Evolutionary conservation across 2,888 invertebrate genomes (phyloP).

Genomic region (Adineta ricciae): DNA sequence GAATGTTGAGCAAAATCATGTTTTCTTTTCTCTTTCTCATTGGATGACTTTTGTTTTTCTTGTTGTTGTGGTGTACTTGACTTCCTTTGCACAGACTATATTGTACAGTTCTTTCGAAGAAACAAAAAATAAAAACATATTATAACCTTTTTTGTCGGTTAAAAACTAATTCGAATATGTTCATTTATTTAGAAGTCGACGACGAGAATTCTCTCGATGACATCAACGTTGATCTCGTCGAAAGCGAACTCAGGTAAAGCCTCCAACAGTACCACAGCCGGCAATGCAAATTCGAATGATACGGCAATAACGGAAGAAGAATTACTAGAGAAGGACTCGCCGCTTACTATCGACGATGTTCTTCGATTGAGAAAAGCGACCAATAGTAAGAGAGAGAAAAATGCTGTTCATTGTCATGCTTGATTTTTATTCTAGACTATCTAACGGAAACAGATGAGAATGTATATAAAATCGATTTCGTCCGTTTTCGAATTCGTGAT

Average conservation of each 20-base stretch:
- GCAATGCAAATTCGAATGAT: neutral
- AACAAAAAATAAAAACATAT: neutral
- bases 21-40: neutral
- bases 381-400: neutral
- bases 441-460: conserved; percentile 88
- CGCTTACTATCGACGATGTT: conserved; percentile 24
- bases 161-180: neutral
- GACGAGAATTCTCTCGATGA: neutral
- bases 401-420: neutral
- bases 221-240: neutral
- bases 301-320: neutral
- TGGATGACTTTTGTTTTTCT: neutral
- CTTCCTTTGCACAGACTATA: conserved; percentile 5
- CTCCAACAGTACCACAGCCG: neutral
- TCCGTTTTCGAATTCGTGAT: conserved; percentile 86
- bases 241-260: neutral
- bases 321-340: neutral
- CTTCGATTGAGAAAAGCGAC: conserved; percentile 1
- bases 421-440: conserved; percentile 58
- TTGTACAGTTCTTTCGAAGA: conserved; percentile 1
- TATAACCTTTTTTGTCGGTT: neutral
- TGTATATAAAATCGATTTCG: conserved; percentile 92
- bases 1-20: neutral
- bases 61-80: conserved; percentile 5
- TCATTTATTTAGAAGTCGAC: neutral